These are phyloP conservation scores for Aleadryas rufinucha DNA, from an alignment of 2,113 vertebrate species.

Conservation along the genomic window DNA sequence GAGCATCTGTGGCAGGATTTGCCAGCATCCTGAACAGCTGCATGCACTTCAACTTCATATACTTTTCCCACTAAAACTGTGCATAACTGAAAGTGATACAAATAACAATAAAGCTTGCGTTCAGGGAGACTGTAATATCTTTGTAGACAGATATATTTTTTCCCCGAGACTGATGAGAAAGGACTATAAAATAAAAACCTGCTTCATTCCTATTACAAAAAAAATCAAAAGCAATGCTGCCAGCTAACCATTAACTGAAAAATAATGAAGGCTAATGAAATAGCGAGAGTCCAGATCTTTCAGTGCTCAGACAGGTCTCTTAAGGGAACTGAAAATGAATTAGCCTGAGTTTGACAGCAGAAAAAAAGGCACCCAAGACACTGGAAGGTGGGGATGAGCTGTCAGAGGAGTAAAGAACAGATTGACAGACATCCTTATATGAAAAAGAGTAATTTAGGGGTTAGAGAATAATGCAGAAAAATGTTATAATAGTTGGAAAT, in stretches of 20 bases:
- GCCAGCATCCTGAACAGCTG: neutral
- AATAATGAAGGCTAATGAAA: constrained; percentile 65
- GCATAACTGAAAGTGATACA: constrained; percentile 38
- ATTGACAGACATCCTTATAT: constrained; percentile 56
- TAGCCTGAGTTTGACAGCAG: constrained; percentile 54
- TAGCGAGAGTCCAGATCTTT: constrained; percentile 55
- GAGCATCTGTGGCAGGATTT: neutral
- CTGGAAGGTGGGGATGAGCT: constrained; percentile 51
- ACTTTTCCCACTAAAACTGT: constrained; percentile 11
- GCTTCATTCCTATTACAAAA: neutral
- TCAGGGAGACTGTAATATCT: neutral
- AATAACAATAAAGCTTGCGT: neutral
- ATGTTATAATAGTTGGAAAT: constrained; percentile 27
- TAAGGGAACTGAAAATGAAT: constrained; percentile 63
- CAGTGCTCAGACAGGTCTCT: constrained; percentile 52
- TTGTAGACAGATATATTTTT: constrained; percentile 17
- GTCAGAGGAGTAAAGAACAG: constrained; percentile 43
- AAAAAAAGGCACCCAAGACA: constrained; percentile 48
- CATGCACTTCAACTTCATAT: neutral
- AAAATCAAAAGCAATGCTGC: constrained; percentile 33
- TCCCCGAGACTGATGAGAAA: constrained; percentile 27
- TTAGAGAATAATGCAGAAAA: constrained; percentile 39
- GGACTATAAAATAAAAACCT: constrained; percentile 30
- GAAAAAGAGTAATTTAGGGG: constrained; percentile 54
- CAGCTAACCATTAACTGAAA: constrained; percentile 62